Percentiles rank a stretch among this genome's conserved stretches.
Conservation (phyloP, 2,888 invertebrate genomes). For the Lathronympha strigana region DNA sequence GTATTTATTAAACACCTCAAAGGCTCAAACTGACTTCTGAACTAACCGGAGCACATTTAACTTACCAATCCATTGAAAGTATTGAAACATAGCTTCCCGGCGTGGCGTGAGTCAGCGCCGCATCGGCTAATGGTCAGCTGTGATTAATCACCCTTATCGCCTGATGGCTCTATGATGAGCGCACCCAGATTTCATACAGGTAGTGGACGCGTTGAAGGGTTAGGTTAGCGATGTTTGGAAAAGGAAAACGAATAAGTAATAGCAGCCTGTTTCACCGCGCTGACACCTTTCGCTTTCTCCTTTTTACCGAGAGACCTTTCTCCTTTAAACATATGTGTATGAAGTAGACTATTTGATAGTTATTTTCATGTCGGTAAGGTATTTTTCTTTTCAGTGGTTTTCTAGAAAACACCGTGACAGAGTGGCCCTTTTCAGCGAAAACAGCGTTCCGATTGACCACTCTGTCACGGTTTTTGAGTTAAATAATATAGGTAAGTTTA, state of each 20-base stretch:
- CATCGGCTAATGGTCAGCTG: conserved; percentile 76
- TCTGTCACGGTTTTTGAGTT: too few relatives aligned
- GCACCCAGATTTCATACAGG: conserved; percentile 38
- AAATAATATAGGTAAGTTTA: too few relatives aligned
- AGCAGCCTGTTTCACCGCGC: too few relatives aligned
- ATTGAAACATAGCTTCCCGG: conserved; percentile 34
- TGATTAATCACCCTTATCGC: conserved; percentile 81
- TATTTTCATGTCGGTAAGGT: too few relatives aligned
- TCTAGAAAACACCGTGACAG: too few relatives aligned
- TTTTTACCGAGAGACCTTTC: too few relatives aligned
- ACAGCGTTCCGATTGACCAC: too few relatives aligned
- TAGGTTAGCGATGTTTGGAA: background rate
- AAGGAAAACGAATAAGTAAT: background rate
- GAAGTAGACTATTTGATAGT: too few relatives aligned
- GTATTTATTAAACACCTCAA: conserved; percentile 16
- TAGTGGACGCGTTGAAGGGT: conserved; percentile 30
- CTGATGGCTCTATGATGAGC: conserved; percentile 78
- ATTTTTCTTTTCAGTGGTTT: too few relatives aligned
- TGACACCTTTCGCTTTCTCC: too few relatives aligned
- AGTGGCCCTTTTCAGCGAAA: too few relatives aligned
- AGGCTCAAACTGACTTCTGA: conserved; percentile 4
- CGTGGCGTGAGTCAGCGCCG: conserved; percentile 73
- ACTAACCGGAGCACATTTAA: conserved; percentile 26
- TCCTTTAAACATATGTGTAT: too few relatives aligned
- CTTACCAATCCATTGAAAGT: conserved; percentile 33